These are phyloP conservation scores for Steinernema feltiae DNA, from an alignment of 1,140 invertebrate species.

Conservation along the genomic window DNA sequence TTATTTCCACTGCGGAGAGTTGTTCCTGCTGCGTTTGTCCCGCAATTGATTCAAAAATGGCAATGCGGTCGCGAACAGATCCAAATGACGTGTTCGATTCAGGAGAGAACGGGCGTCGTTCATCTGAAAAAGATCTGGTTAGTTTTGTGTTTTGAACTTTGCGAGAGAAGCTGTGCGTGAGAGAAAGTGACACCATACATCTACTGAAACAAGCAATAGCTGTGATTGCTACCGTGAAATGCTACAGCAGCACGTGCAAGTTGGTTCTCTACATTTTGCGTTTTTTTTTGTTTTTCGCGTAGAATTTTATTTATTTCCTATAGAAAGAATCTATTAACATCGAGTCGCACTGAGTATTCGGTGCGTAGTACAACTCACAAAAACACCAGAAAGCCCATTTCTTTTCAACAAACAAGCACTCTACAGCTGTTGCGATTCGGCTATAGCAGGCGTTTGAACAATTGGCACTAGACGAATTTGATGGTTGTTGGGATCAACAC, in stretches of 20 bases:
- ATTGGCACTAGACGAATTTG: slow-evolving; percentile 37
- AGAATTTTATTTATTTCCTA: too few relatives aligned
- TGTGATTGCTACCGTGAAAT: too few relatives aligned
- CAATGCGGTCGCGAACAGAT: slow-evolving; percentile 39
- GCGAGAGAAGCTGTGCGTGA: too few relatives aligned
- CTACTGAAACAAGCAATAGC: too few relatives aligned
- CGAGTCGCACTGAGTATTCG: neutral
- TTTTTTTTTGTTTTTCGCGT: too few relatives aligned
- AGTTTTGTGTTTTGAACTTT: too few relatives aligned
- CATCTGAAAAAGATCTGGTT: neutral
- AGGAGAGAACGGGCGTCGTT: slow-evolving; percentile 12
- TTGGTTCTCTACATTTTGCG: too few relatives aligned
- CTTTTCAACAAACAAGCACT: too few relatives aligned
- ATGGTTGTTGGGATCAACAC: slow-evolving; percentile 26
- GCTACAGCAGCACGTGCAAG: too few relatives aligned
- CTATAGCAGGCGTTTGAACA: slow-evolving; percentile 4
- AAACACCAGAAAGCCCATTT: neutral
- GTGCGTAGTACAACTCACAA: neutral
- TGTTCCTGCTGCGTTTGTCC: neutral
- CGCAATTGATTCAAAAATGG: slow-evolving; percentile 28
- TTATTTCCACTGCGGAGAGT: slow-evolving; percentile 2
- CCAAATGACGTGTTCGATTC: slow-evolving; percentile 32
- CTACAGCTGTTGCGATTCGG: slow-evolving; percentile 10
- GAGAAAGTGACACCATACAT: too few relatives aligned
- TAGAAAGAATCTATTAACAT: too few relatives aligned